Base-by-base conservation (phyloP, 1,140 invertebrate species). In the Drosophila micromelanica region DNA sequence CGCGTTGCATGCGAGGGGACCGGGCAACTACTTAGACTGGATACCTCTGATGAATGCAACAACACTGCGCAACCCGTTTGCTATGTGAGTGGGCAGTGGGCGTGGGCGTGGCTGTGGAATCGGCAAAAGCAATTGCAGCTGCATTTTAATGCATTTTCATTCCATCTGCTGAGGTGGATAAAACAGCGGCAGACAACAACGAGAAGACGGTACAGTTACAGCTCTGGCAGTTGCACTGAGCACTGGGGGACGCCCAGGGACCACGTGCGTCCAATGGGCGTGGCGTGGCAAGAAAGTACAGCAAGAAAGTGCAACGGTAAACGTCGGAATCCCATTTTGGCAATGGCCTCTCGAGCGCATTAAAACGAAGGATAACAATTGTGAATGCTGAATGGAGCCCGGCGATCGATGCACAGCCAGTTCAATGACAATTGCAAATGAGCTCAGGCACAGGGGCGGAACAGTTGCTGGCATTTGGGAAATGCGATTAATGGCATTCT, bases 131-230 rank as follows among this genome's bases (percentile, higher is more conserved):
- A 73, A 73, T 79, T 76, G 61, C 74, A 81, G 69, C 78, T 86
- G 81, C 48, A 82, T 87, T 86, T 86, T 87, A 86, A 86, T 87
- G 78, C 71, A 81, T 80, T 80, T 71, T 65, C 73, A 70, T 65
- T 59, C 59, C 57, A 61, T 35, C 56, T 30, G 61, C 52, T 37
- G 48, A 49, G 46, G 42, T 57, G 13, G 48, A 27, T n/a, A 38
- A 23, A 67, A 37, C 52, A 49, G 48, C 52, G 40, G 48, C 68
- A 63, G 49, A 56, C 46, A 55, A 42, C 64, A 67, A 46, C 52
- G 42, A 46, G 7, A 62, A 23, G 46, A 43, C 37, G 32, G 35
- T n/a, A 42, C 40, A 51, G 60, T 54, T 54, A 52, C 42, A 55
- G 9, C 42, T 45, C 51, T 42, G 13, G 8, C 11, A 35, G 20